Conservation (phyloP, 2,113 vertebrate species). For the Prunella fulvescens region DNA sequence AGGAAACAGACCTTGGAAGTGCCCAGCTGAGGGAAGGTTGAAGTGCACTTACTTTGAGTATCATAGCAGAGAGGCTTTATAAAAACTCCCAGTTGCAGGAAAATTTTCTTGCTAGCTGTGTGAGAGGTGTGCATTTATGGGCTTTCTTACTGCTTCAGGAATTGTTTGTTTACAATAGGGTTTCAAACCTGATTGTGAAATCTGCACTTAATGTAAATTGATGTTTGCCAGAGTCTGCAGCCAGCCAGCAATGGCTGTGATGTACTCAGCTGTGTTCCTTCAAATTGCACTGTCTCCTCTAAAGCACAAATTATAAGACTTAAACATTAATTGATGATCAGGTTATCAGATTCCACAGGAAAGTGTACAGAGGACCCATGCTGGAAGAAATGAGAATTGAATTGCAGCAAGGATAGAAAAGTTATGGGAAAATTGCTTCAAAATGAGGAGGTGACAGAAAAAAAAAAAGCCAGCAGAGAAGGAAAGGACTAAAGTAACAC, state of each 20-base stretch:
- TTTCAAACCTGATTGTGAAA: constrained; percentile 22
- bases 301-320: background rate
- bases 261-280: background rate
- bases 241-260: background rate
- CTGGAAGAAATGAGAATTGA: background rate
- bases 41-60: background rate
- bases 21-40: background rate
- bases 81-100: background rate
- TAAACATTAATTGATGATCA: background rate
- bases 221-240: background rate
- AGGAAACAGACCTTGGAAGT: background rate
- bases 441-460: background rate
- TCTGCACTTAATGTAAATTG: background rate
- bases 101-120: background rate
- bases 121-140: background rate
- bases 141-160: background rate
- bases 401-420: background rate
- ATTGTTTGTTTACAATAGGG: background rate
- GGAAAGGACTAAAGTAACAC: background rate
- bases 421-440: background rate
- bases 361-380: background rate
- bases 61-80: background rate
- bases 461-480: background rate
- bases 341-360: background rate
- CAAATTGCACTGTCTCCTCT: background rate